These are phyloP conservation scores for Drusus annulatus DNA, from an alignment of 1,140 invertebrate genomes.

Conservation along the genomic window DNA sequence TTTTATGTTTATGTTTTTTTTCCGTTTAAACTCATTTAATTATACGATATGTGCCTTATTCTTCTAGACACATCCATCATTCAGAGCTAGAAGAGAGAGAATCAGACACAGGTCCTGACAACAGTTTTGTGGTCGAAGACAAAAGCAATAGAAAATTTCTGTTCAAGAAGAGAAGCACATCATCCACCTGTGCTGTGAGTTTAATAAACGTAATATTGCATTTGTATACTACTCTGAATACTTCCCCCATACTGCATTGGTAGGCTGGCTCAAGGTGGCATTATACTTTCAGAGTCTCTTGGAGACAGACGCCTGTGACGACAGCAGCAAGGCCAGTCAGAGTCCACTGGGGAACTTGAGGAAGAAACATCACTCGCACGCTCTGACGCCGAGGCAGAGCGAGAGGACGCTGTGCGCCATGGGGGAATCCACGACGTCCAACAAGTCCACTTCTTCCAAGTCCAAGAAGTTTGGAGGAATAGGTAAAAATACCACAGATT, in stretches of 20 bases:
- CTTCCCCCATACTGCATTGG: background rate
- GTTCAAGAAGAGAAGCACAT: conserved; percentile 90
- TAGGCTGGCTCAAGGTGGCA: background rate
- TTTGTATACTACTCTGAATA: background rate
- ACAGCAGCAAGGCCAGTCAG: conserved; percentile 80
- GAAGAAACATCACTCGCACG: conserved; percentile 76
- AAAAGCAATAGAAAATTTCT: conserved; percentile 82
- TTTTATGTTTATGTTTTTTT: no score
- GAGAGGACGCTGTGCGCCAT: conserved; percentile 77
- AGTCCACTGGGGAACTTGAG: conserved; percentile 83
- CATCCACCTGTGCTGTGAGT: conserved; percentile 86
- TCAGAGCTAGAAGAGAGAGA: conserved; percentile 76
- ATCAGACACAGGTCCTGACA: conserved; percentile 72
- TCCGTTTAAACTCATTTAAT: no score
- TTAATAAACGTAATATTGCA: background rate
- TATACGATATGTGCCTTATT: background rate
- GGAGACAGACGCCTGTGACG: conserved; percentile 83
- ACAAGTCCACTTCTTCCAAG: conserved; percentile 68
- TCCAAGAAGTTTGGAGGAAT: conserved; percentile 76
- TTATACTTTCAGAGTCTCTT: conserved; percentile 79
- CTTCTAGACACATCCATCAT: conserved; percentile 80
- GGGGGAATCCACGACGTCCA: conserved; percentile 62
- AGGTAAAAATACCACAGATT: no score
- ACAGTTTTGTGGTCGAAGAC: conserved; percentile 78
- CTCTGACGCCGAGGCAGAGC: conserved; percentile 85